Base-by-base conservation (phyloP, 2,888 invertebrate genomes). In the Hypomecis punctinalis region DNA sequence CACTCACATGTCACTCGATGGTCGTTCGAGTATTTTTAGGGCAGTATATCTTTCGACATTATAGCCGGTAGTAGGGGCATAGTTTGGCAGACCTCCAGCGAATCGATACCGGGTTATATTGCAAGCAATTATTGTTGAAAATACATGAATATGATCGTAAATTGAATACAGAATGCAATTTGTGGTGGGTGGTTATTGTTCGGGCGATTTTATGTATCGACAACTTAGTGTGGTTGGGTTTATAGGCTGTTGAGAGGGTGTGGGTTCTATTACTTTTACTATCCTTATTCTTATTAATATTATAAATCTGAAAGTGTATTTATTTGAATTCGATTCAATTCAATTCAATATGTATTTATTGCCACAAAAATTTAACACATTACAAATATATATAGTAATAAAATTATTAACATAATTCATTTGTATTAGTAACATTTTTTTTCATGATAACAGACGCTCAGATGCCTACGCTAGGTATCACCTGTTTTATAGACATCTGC, bases 61-160 rank as follows among this genome's bases (percentile, higher is more conserved):
- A 54, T 55, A 47, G 53, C 62, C 69, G 56, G 39, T 69, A 62
- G 75, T 75, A 75, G 67, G 66, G 67, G 68, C 39, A 43, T 55
- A 46, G 63, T 69, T 70, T 75, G 75, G 75, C 75, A 61, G 35
- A 33, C 39, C 39, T 67, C 74, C 75, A 75, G 65, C 66, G 51
- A 71, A 71, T 74, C 70, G 74, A 73, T 73, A 68, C 62, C 11
- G 62, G 61, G 60, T 72, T 73, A 69, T 72, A 75, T 74, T 71
- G 68, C 49, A 54, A 67, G 68, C 70, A 75, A 75, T 75, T 70
- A 74, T 73, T 64, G 60, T 66, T 59, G 49, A 39, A 62, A 68
- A 45, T 57, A 68, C 63, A 62, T 54, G 66, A 54, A 59, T 69
- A 62, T 51, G 60, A 40, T 69, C 65, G 66, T 73, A 71, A 73